phyloP scores from a whole-genome alignment of 2,797 vertebrate species.

The Phoeniculus purpureus region DNA sequence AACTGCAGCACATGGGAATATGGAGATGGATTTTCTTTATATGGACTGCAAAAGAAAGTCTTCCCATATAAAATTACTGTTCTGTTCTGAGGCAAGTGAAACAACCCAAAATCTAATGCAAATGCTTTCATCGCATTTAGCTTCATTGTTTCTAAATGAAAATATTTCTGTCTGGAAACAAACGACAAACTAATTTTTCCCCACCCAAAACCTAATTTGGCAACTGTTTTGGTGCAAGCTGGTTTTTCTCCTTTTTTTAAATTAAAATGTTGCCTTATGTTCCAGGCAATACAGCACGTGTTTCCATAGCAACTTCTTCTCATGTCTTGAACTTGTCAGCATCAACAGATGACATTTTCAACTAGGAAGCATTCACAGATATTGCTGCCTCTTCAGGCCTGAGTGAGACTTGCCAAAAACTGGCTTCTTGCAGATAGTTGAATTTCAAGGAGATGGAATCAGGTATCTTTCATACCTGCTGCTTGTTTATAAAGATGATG shows the following conservation, averaged over 20 bases:
- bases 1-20: not conserved
- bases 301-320: constrained; percentile 68
- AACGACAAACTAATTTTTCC: not conserved
- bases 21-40: not conserved
- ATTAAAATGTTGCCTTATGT: constrained; percentile 39
- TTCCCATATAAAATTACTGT: not conserved
- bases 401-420: not conserved
- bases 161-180: not conserved
- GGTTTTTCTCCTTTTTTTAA: not conserved
- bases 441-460: not conserved
- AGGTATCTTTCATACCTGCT: not conserved
- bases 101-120: not conserved
- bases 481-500: not conserved
- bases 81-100: not conserved
- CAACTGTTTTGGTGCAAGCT: not conserved
- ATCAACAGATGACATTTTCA: constrained; percentile 43
- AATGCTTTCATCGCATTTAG: not conserved
- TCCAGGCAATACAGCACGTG: not conserved
- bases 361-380: not conserved
- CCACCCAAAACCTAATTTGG: not conserved
- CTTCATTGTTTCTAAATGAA: constrained; percentile 8
- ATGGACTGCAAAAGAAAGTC: not conserved
- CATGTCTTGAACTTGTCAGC: constrained; percentile 57
- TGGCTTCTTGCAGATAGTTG: not conserved
- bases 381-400: not conserved